Percentiles rank a stretch among this genome's conserved stretches.
These are phyloP conservation scores for Phycodurus eques DNA, from an alignment of 2,113 vertebrate species.

Conservation along the genomic window DNA sequence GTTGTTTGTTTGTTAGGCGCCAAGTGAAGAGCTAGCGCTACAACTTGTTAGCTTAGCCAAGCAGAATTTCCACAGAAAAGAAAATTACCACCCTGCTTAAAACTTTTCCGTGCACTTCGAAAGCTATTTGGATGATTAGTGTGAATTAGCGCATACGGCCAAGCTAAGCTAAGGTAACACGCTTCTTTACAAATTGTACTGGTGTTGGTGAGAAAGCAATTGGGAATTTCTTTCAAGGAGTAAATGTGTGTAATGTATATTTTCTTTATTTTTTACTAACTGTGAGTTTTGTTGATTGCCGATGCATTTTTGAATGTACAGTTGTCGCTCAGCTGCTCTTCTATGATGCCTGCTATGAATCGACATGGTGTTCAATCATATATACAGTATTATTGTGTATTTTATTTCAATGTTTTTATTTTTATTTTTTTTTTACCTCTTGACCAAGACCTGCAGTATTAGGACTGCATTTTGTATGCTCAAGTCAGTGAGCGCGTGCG, in stretches of 20 bases:
- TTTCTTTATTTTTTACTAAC: constrained; percentile 22
- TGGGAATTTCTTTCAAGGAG: constrained; percentile 9
- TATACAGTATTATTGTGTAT: constrained; percentile 38
- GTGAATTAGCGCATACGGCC: neutral
- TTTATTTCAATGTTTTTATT: constrained; percentile 49
- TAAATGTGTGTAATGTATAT: constrained; percentile 13
- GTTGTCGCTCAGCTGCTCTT: constrained; percentile 67
- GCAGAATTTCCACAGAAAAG: neutral
- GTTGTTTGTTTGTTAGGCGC: too few relatives aligned
- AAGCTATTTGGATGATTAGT: neutral
- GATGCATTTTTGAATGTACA: constrained; percentile 70
- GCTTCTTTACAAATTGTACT: neutral
- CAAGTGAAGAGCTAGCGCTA: neutral
- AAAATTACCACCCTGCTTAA: neutral
- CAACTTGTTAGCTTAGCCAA: constrained; percentile 1
- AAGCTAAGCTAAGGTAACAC: neutral
- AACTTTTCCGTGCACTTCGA: neutral
- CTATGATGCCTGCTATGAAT: constrained; percentile 64
- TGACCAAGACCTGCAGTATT: constrained; percentile 56
- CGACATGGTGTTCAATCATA: constrained; percentile 65
- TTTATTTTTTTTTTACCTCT: constrained; percentile 41
- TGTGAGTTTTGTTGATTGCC: constrained; percentile 41
- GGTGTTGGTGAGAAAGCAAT: neutral
- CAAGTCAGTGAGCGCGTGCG: neutral
- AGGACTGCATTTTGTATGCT: constrained; percentile 60